phyloP scores from a whole-genome alignment of 2,113 vertebrate species.

The Ceyx cyanopectus region DNA sequence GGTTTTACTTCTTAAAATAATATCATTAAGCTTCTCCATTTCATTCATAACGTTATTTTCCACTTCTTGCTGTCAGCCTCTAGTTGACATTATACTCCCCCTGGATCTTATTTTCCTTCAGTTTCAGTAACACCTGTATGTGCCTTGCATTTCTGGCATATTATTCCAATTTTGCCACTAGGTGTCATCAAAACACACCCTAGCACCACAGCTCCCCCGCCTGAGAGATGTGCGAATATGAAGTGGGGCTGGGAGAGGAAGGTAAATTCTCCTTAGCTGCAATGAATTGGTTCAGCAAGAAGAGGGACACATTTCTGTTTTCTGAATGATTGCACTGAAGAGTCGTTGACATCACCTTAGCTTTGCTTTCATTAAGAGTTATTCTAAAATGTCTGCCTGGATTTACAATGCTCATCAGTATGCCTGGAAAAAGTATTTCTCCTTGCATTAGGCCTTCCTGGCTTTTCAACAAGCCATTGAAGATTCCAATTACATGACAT shows the following conservation, averaged over 20 bases:
- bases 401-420: neutral
- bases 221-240: neutral
- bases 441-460: neutral
- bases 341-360: neutral
- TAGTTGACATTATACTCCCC: neutral
- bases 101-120: neutral
- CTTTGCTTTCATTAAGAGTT: neutral
- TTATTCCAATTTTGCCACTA: neutral
- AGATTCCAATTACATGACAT: neutral
- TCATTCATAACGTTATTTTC: neutral
- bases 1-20: neutral
- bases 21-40: neutral
- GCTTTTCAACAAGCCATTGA: neutral
- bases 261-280: neutral
- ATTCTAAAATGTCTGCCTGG: neutral
- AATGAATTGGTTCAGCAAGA: neutral
- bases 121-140: rapidly evolving
- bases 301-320: neutral
- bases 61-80: neutral
- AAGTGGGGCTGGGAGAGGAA: too few relatives aligned
- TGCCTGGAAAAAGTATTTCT: neutral
- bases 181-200: constrained; percentile 20
- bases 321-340: neutral
- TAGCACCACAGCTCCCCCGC: rapidly evolving
- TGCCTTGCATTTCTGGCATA: neutral